Base-by-base conservation (phyloP, 1,140 invertebrate species). In the Drosophila malerkotliana region DNA sequence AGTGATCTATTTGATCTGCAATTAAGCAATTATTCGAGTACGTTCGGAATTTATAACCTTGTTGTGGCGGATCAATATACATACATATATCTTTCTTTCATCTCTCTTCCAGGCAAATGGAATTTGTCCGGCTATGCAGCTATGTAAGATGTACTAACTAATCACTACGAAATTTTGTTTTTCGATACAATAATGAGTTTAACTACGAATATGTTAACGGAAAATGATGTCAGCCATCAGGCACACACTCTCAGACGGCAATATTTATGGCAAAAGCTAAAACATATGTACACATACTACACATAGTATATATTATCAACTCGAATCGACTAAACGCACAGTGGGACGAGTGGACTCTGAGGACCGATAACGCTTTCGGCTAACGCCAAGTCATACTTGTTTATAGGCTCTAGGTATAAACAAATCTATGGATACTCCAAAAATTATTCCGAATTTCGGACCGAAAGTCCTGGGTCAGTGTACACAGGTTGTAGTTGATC, bases 171-270 rank as follows among this genome's bases (percentile, higher is more conserved):
- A 73, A 57, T 51, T 73, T 28, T 75, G 30, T 74, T 28, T 72
- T 62, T 51, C 60, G 53, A 56, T 77, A 44, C 44, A 56, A 60
- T 55, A 61, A 56, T 69, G 64, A 56, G 47, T 51, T 60, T 61
- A 76, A 62, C 72, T 68, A 60, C 73, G 58, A 68, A 75, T 66
- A 74, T 61, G 64, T 67, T 75, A 85, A 76, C 83, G 74, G 39
- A 57, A 69, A 71, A 69, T 79, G 69, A 87, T 85, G 82, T 85
- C 82, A 85, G 71, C 77, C 74, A 49, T 73, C 5, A n/a, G 7
- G 3, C 45, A 30, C 72, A 77, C 68, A 72, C 26, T 28, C 26
- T 28, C 61, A 79, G 41, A 60, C 44, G 47, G 49, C 55, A 49
- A 75, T 75, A 74, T 59, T 75, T 55, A 59, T 75, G 71, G 71